phyloP scores from a whole-genome alignment of 2,797 vertebrate species.

The Valencia hispanica region DNA sequence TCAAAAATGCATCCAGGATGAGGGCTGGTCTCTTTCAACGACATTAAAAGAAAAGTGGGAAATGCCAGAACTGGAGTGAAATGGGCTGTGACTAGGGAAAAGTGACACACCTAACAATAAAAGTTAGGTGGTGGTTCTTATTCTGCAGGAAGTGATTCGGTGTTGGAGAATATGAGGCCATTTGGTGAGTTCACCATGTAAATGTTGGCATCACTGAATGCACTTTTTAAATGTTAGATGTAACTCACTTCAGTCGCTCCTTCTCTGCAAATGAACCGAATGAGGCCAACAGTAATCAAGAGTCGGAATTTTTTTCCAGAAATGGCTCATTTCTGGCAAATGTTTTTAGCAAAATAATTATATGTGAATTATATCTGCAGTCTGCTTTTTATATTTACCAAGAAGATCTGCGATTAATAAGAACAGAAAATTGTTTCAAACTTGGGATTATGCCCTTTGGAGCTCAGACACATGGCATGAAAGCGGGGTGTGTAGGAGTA shows the following conservation, averaged over 20 bases:
- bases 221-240: slow-evolving; percentile 31
- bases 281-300: slow-evolving; percentile 3
- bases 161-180: slow-evolving; percentile 34
- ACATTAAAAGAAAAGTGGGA: slow-evolving; percentile 11
- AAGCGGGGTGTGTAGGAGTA: slow-evolving; percentile 44
- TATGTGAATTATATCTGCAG: slow-evolving; percentile 2
- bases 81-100: slow-evolving; percentile 49
- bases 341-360: not conserved
- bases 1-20: slow-evolving; percentile 16
- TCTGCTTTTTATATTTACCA: slow-evolving; percentile 38
- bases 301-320: not conserved
- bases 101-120: slow-evolving; percentile 59
- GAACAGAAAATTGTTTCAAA: slow-evolving; percentile 28
- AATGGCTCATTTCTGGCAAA: not conserved
- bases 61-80: slow-evolving; percentile 42
- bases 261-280: slow-evolving; percentile 11
- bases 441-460: slow-evolving; percentile 31
- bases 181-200: slow-evolving; percentile 47
- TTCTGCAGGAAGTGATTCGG: slow-evolving; percentile 63
- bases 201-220: slow-evolving; percentile 28
- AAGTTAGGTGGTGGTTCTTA: slow-evolving; percentile 56
- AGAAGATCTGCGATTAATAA: slow-evolving; percentile 25
- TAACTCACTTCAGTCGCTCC: slow-evolving; percentile 12
- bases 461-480: slow-evolving; percentile 48
- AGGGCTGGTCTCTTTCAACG: not conserved